Evolutionary conservation across 2,888 invertebrate species (phyloP).

Genomic region (Norana najaformis): DNA sequence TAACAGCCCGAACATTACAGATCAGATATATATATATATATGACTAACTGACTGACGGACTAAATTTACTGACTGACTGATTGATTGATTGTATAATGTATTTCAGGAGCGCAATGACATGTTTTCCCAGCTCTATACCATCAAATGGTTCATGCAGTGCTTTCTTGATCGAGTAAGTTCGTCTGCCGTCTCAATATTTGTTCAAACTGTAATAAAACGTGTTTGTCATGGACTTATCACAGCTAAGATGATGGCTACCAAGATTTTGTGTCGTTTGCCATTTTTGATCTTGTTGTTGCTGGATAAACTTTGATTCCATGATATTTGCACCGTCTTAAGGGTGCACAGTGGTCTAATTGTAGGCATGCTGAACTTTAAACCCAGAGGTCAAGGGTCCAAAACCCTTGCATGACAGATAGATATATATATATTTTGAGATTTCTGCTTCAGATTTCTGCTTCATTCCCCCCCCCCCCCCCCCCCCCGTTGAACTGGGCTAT

Average conservation of each 20-base stretch:
- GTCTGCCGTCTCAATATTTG: not conserved
- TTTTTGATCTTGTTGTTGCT: not conserved
- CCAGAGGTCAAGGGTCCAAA: not conserved
- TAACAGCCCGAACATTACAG: too few relatives aligned
- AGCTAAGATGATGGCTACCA: too few relatives aligned
- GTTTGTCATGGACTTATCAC: not conserved
- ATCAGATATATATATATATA: too few relatives aligned
- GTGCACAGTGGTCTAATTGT: not conserved
- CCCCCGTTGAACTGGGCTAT: too few relatives aligned
- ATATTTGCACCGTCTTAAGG: not conserved
- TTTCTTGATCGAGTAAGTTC: constrained; percentile 90
- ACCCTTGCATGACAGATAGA: not conserved
- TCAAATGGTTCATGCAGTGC: constrained; percentile 99
- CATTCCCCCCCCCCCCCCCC: too few relatives aligned
- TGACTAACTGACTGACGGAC: too few relatives aligned
- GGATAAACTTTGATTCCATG: not conserved
- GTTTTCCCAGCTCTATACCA: constrained; percentile 90
- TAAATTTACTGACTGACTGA: not conserved
- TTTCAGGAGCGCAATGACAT: constrained; percentile 82
- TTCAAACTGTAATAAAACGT: not conserved
- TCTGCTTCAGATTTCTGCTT: too few relatives aligned
- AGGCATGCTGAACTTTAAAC: not conserved
- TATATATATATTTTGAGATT: too few relatives aligned
- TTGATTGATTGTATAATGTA: not conserved
- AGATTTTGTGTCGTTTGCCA: too few relatives aligned